Evolutionary conservation across 2,113 vertebrate genomes (phyloP).

Genomic region (Thunnus maccoyii): DNA sequence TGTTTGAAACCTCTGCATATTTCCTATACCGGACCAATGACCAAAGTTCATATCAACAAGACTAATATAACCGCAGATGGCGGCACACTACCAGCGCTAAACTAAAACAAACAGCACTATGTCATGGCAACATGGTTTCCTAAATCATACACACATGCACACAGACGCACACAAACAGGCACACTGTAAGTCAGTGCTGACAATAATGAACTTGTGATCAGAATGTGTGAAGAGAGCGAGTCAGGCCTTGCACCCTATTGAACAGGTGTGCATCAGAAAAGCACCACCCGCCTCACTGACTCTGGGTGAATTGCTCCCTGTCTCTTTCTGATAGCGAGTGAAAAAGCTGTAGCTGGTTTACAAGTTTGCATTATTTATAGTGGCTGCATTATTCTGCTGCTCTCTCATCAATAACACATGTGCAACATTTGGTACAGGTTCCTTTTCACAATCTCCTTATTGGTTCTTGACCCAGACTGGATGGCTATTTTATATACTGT

Average conservation of each 20-base stretch:
- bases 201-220: conserved; percentile 41
- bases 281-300: conserved; percentile 16
- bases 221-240: conserved; percentile 35
- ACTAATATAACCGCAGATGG: conserved; percentile 32
- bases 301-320: conserved; percentile 17
- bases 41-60: conserved; percentile 3
- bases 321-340: conserved; percentile 29
- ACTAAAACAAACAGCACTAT: conserved; percentile 33
- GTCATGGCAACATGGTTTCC: conserved; percentile 2
- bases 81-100: conserved; percentile 7
- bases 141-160: conserved; percentile 21
- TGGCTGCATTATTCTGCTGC: conserved; percentile 56
- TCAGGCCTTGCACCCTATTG: conserved; percentile 11
- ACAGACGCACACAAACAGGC: neutral
- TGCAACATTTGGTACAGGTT: conserved; percentile 57
- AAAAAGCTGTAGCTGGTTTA: conserved; percentile 34
- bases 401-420: conserved; percentile 70
- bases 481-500: neutral
- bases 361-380: conserved; percentile 64
- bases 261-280: conserved; percentile 51
- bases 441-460: conserved; percentile 13
- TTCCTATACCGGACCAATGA: neutral
- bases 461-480: conserved; percentile 14
- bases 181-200: conserved; percentile 35
- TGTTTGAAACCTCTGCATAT: neutral